Conservation (phyloP, 2,888 invertebrate species). For the Punctoribates punctum region DNA sequence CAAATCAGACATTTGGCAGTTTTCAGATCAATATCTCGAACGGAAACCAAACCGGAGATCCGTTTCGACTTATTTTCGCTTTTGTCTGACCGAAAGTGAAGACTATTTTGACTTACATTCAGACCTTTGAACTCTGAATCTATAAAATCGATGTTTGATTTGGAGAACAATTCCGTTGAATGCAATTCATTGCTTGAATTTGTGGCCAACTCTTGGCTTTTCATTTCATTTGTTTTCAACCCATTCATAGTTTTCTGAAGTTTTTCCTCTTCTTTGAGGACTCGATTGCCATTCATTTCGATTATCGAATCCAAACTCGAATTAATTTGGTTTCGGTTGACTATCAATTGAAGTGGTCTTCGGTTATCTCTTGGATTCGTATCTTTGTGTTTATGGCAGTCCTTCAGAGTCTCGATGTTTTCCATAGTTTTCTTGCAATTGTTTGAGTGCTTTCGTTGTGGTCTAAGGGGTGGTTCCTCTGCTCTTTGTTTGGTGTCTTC, state of each 20-base stretch:
- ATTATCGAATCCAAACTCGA: conserved; percentile 3
- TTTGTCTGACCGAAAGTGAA: not conserved
- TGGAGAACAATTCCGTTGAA: not conserved
- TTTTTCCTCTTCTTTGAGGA: not conserved
- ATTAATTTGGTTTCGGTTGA: too few relatives aligned
- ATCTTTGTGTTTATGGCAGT: not conserved
- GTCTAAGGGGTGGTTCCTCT: not conserved
- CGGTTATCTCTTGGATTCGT: not conserved
- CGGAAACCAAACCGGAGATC: not conserved
- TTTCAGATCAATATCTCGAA: not conserved
- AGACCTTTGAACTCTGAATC: not conserved
- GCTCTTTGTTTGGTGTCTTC: not conserved
- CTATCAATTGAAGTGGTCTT: not conserved
- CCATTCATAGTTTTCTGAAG: not conserved
- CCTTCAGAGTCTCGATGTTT: not conserved
- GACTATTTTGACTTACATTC: not conserved
- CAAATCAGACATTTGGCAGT: not conserved
- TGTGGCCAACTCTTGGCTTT: not conserved
- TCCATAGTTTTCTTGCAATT: not conserved
- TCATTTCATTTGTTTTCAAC: not conserved
- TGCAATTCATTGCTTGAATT: not conserved
- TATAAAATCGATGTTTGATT: not conserved
- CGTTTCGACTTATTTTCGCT: not conserved
- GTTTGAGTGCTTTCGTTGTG: not conserved
- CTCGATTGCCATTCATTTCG: not conserved